Percentiles rank a stretch among this genome's conserved stretches.
Evolutionary conservation across 2,797 vertebrate species (phyloP).

Genomic region (Scarus forsteni): DNA sequence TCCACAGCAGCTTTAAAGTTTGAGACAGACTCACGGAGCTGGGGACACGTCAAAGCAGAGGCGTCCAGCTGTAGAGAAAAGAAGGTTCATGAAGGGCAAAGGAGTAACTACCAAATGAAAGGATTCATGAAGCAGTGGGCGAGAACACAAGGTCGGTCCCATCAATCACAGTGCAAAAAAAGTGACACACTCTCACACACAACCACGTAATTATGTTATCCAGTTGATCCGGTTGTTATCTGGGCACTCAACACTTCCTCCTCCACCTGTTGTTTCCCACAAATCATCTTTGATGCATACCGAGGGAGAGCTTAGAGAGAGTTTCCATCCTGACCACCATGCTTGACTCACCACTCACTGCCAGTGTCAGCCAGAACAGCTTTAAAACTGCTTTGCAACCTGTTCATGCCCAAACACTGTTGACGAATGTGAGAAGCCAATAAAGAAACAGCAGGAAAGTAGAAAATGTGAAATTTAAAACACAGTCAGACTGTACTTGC

Average conservation of each 20-base stretch:
- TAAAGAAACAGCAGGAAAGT: too few relatives aligned
- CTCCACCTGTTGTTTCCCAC: conserved; percentile 35
- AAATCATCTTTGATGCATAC: conserved; percentile 21
- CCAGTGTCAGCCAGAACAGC: background rate
- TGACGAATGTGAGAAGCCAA: too few relatives aligned
- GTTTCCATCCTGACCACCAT: background rate
- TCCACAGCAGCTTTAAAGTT: conserved; percentile 52
- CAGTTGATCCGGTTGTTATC: conserved; percentile 19
- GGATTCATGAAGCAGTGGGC: conserved; percentile 37
- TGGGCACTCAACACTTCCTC: conserved; percentile 1
- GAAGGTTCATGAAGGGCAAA: conserved; percentile 23
- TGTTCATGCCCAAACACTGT: too few relatives aligned
- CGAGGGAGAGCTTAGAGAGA: background rate
- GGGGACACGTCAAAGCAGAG: conserved; percentile 32
- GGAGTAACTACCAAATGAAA: conserved; percentile 33
- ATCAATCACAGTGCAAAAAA: conserved; percentile 38
- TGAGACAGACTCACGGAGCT: conserved; percentile 34
- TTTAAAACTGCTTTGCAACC: background rate
- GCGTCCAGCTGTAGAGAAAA: conserved; percentile 40
- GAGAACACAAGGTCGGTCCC: conserved; percentile 19
- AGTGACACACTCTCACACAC: conserved; percentile 1
- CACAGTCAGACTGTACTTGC: too few relatives aligned
- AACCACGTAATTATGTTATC: conserved; percentile 40
- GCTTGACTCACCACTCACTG: background rate
- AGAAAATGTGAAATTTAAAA: too few relatives aligned